Percentiles rank a stretch among this genome's conserved stretches.
Evolutionary conservation across 2,113 vertebrate genomes (phyloP).

Genomic region (Dasypus novemcinctus): DNA sequence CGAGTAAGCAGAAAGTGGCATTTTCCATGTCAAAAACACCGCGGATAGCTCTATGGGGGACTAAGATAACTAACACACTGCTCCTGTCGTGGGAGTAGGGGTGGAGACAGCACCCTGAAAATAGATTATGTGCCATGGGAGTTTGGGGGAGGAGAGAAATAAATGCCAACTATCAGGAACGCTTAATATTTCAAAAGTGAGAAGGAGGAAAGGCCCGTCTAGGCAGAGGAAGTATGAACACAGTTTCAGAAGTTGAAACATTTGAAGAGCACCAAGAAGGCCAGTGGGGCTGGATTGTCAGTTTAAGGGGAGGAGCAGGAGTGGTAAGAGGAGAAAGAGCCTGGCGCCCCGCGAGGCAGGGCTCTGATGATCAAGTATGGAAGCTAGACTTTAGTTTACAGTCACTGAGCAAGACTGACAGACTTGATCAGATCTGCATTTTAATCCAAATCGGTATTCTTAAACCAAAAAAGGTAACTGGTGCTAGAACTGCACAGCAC

Average conservation of each 20-base stretch:
- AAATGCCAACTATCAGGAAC: neutral
- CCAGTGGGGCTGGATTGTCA: neutral
- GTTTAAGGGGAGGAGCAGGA: neutral
- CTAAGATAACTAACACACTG: neutral
- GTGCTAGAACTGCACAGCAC: neutral
- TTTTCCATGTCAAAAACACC: neutral
- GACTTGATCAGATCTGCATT: neutral
- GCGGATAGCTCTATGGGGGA: neutral
- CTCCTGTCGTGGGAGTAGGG: neutral
- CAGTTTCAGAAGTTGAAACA: neutral
- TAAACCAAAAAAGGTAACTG: neutral
- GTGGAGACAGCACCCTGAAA: neutral
- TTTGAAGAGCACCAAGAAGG: neutral
- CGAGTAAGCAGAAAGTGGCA: neutral
- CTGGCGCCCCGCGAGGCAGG: neutral
- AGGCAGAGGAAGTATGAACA: neutral
- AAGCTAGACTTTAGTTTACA: neutral
- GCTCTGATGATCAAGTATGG: neutral
- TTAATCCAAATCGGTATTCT: conserved; percentile 6
- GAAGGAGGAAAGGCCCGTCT: neutral
- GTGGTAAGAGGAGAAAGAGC: neutral
- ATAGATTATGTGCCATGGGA: neutral
- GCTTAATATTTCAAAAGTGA: neutral
- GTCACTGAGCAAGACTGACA: neutral
- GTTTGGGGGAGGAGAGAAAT: neutral